phyloP scores from a whole-genome alignment of 2,113 vertebrate genomes.

The Chunga burmeisteri region DNA sequence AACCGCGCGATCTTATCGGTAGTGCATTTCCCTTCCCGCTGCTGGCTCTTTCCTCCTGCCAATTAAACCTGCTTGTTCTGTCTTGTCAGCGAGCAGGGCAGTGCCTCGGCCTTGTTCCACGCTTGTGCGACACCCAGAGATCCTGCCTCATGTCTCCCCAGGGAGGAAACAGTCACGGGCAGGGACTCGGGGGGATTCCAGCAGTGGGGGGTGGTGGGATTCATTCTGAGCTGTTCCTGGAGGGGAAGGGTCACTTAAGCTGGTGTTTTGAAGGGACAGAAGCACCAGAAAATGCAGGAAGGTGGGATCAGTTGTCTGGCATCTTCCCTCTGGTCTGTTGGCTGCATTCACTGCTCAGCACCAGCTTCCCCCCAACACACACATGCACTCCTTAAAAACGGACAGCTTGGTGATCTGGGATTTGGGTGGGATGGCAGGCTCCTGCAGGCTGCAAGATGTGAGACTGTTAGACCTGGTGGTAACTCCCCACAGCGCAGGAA shows the following conservation, averaged over 20 bases:
- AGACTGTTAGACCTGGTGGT: background rate
- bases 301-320: background rate
- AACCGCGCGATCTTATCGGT: background rate
- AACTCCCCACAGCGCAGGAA: background rate
- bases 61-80: background rate
- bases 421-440: background rate
- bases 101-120: background rate
- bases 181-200: background rate
- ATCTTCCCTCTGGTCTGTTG: background rate
- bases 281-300: background rate
- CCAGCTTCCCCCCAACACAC: background rate
- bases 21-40: background rate
- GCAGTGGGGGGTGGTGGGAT: background rate
- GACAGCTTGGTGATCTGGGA: rapidly evolving
- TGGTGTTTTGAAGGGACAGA: background rate
- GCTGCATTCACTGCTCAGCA: background rate
- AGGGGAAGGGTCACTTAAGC: background rate
- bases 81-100: background rate
- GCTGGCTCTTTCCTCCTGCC: background rate
- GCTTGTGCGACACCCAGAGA: background rate
- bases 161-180: background rate
- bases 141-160: background rate
- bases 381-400: background rate
- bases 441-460: rapidly evolving
- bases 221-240: background rate